Base-by-base conservation (phyloP, 1,140 invertebrate species). In the Cyclargus thomasi region DNA sequence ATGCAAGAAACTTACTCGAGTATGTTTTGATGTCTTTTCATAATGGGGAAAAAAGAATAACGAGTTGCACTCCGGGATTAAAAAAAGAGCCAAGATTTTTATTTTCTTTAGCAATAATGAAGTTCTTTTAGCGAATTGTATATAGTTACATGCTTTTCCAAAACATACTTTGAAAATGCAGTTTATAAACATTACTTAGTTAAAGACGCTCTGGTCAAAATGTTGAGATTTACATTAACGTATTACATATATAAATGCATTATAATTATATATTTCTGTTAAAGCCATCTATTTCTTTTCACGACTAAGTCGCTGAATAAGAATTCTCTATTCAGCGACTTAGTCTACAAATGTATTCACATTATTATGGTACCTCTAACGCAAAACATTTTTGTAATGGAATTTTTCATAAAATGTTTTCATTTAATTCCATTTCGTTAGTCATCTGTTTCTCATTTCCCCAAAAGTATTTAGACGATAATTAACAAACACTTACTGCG, bases 1-100 rank as follows among this genome's bases (percentile, higher is more conserved):
- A 67, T 67, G 65, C 59, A 57, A 20, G 59, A 57, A 67, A 67
- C 57, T 59, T 67, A 59, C 55, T 59, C 55, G 55, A 59, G 55
- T 59, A 59, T 59, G 55, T 59, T 59, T 59, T 59, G 55, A 59
- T 59, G 55, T 59, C 55, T 59, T 59, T 59, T 22, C 20, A 59
- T 59, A 59, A 59, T 59, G 55, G 55, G 55, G 55, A 59, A 21
- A 59, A 59, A 59, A 59, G 55, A 59, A 59, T 59, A 20, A 59
- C 55, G 20, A 59, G 55, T 59, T 59, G 55, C 55, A 59, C 55
- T 47, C 39, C 39, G 39, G 39, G 39, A 47, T 47, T 47, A 16
- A 47, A 47, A 47, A 47, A 47, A 47, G 39, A 47, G 39, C 39
- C 39, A 47, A 47, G 39, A 47, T 47, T 47, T 47, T 47, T 47